These are phyloP conservation scores for Trichoplusia ni DNA, from an alignment of 1,140 invertebrate genomes.

Conservation along the genomic window DNA sequence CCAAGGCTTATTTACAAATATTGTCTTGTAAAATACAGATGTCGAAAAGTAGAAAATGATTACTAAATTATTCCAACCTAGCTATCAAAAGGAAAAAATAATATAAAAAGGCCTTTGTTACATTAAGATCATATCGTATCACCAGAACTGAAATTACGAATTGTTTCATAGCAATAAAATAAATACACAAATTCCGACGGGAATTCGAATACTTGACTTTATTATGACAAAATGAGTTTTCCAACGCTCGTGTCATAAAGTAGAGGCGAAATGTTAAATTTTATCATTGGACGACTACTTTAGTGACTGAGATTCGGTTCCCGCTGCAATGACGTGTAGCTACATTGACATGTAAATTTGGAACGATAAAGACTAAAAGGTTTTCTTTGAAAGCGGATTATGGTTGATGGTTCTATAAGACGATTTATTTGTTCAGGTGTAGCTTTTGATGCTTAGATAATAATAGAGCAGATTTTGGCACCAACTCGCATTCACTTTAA, in stretches of 20 bases:
- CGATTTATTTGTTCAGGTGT: slow-evolving; percentile 25
- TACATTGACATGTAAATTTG: slow-evolving; percentile 31
- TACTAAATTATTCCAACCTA: no score
- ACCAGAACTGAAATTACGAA: no score
- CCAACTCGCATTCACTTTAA: no score
- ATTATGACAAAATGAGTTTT: background rate
- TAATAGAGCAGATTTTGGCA: slow-evolving; percentile 7
- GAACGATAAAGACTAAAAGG: slow-evolving; percentile 29
- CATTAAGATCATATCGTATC: no score
- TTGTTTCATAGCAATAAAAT: no score
- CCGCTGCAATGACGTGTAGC: slow-evolving; percentile 12
- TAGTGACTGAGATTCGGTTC: background rate
- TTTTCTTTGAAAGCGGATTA: slow-evolving; percentile 31
- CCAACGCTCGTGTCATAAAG: background rate
- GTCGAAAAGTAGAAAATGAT: no score
- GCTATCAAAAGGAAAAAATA: no score
- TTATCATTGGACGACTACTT: background rate
- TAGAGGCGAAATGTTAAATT: slow-evolving; percentile 4
- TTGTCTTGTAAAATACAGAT: no score
- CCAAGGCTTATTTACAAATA: no score
- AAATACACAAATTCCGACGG: no score
- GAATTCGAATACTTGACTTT: no score
- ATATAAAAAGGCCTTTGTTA: no score
- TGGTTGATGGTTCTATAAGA: slow-evolving; percentile 23
- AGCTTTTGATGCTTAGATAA: slow-evolving; percentile 1